Evolutionary conservation across 30 jellyfish, hydroid and myxozoan species (phyloP).

Genomic region (Aurelia coerulea): DNA sequence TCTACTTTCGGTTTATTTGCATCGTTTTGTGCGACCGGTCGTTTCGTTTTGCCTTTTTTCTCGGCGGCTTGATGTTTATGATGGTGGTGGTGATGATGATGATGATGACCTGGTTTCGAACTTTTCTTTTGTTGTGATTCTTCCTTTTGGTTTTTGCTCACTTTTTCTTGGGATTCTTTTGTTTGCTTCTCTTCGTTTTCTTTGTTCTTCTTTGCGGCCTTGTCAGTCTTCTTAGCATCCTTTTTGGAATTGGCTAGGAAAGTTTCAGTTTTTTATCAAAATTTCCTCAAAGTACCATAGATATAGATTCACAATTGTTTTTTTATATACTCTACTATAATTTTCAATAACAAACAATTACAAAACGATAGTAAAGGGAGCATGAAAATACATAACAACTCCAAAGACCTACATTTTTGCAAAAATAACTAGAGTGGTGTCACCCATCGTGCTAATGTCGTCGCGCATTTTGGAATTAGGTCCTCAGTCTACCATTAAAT

Average conservation of each 20-base stretch:
- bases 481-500: too few relatives aligned
- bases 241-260: background rate
- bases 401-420: too few relatives aligned
- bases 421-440: too few relatives aligned
- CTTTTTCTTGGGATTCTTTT: background rate
- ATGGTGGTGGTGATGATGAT: conserved; percentile 79
- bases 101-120: conserved; percentile 47
- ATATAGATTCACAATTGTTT: too few relatives aligned
- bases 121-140: conserved; percentile 3
- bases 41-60: conserved; percentile 46
- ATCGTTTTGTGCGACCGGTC: conserved; percentile 44
- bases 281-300: background rate
- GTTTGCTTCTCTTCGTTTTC: background rate
- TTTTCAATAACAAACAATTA: too few relatives aligned
- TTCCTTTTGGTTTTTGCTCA: background rate
- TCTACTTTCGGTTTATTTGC: conserved; percentile 65
- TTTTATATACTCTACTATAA: too few relatives aligned
- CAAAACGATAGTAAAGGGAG: too few relatives aligned
- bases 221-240: conserved; percentile 4
- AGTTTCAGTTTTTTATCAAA: background rate
- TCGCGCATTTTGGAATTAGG: too few relatives aligned
- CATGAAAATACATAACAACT: too few relatives aligned
- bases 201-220: conserved; percentile 7
- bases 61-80: conserved; percentile 73
- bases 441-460: too few relatives aligned